Evolutionary conservation across 2,797 vertebrate genomes (phyloP).

Genomic region (Channa striata): DNA sequence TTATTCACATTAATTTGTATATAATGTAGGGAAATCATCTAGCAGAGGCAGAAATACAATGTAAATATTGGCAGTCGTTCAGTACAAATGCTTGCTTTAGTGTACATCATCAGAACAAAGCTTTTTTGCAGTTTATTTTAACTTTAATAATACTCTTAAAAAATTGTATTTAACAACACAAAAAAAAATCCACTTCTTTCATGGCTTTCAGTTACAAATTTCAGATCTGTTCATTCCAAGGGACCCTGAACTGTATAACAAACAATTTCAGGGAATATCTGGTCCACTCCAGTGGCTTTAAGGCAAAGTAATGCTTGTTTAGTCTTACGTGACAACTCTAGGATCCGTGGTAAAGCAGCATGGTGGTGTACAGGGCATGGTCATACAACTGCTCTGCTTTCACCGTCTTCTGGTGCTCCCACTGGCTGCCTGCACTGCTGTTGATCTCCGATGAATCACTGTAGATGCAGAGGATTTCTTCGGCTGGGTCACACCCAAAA

Average conservation of each 20-base stretch:
- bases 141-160: constrained; percentile 18
- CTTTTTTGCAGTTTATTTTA: constrained; percentile 30
- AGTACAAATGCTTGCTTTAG: constrained; percentile 40
- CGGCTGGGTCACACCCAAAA: constrained; percentile 80
- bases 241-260: constrained; percentile 38
- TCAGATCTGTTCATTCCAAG: constrained; percentile 24
- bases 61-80: constrained; percentile 50
- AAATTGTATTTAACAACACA: constrained; percentile 37
- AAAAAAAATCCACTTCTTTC: constrained; percentile 19
- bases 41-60: constrained; percentile 38
- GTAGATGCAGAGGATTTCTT: constrained; percentile 75
- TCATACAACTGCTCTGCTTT: constrained; percentile 89
- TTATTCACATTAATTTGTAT: constrained; percentile 1
- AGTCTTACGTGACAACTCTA: constrained; percentile 74
- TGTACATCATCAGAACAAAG: constrained; percentile 28
- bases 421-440: constrained; percentile 87
- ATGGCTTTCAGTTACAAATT: constrained; percentile 16
- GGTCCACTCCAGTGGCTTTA: constrained; percentile 60
- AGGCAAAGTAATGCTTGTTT: constrained; percentile 64
- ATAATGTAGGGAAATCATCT: constrained; percentile 3
- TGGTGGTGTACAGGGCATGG: constrained; percentile 88
- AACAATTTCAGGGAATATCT: constrained; percentile 19
- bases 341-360: constrained; percentile 93
- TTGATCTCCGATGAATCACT: constrained; percentile 89
- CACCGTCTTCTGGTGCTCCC: constrained; percentile 91